phyloP scores from a whole-genome alignment of 1,140 invertebrate species.

The Dysdera silvatica region DNA sequence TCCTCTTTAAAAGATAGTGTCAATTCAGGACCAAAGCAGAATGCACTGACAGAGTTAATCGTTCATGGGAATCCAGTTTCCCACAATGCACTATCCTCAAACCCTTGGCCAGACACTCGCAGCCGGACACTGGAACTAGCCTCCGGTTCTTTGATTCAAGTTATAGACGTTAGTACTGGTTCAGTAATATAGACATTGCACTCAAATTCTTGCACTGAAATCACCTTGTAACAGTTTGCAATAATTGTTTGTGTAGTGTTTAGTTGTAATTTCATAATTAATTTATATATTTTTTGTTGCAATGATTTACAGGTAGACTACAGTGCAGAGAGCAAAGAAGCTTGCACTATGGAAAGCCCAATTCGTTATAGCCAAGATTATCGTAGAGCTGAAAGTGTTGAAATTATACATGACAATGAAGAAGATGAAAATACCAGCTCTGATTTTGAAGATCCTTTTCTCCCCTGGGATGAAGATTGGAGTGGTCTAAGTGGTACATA shows the following conservation, averaged over 20 bases:
- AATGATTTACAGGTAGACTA: slow-evolving; percentile 14
- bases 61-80: slow-evolving; percentile 27
- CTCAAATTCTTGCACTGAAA: background rate
- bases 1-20: background rate
- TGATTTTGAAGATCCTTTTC: slow-evolving; percentile 29
- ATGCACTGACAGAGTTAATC: too few relatives aligned
- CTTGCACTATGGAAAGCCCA: slow-evolving; percentile 30
- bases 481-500: slow-evolving; percentile 23
- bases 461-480: slow-evolving; percentile 33
- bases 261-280: too few relatives aligned
- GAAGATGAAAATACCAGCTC: slow-evolving; percentile 20
- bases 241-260: too few relatives aligned
- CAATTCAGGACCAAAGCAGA: too few relatives aligned
- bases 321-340: slow-evolving; percentile 28
- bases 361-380: slow-evolving; percentile 32
- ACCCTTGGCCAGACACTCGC: background rate
- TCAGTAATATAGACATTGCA: background rate
- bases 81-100: slow-evolving; percentile 2
- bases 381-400: slow-evolving; percentile 14
- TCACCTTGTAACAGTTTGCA: too few relatives aligned
- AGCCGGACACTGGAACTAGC: slow-evolving; percentile 8
- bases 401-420: background rate
- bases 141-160: slow-evolving; percentile 9
- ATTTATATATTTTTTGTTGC: background rate
- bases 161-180: slow-evolving; percentile 13